Evolutionary conservation across 2,888 invertebrate genomes (phyloP).

Genomic region (Fragum sueziense): DNA sequence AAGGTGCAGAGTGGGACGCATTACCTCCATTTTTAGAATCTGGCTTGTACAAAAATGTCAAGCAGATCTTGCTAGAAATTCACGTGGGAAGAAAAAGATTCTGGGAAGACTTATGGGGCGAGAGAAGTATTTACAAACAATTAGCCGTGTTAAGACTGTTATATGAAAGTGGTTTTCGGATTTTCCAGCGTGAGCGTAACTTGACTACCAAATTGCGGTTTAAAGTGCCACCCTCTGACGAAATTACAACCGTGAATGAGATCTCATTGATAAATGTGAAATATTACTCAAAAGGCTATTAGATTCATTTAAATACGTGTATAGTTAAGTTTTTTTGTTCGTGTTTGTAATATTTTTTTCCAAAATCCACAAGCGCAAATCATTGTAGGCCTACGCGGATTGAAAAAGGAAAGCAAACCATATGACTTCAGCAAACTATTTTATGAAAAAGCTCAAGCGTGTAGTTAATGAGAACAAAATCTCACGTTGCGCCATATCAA

Average conservation of each 20-base stretch:
- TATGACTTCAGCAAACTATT: too few species aligned
- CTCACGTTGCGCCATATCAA: too few species aligned
- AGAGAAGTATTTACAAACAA: neutral
- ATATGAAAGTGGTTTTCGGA: conserved; percentile 49
- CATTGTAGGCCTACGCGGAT: too few species aligned
- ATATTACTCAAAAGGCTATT: too few species aligned
- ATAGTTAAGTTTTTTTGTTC: too few species aligned
- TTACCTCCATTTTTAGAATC: conserved; percentile 48
- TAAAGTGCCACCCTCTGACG: conserved; percentile 25
- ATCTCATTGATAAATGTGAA: conserved; percentile 40
- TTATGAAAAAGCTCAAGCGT: too few species aligned
- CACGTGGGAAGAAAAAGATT: conserved; percentile 24
- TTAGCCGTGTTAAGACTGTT: conserved; percentile 36
- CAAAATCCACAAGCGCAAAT: too few species aligned
- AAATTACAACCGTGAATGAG: conserved; percentile 47
- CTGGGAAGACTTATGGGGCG: conserved; percentile 34
- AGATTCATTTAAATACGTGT: too few species aligned
- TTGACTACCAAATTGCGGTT: neutral
- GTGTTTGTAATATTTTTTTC: too few species aligned
- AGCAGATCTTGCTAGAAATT: conserved; percentile 54
- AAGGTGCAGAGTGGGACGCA: conserved; percentile 53
- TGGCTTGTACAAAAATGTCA: conserved; percentile 42
- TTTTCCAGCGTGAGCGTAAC: conserved; percentile 52
- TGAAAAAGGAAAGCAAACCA: too few species aligned
- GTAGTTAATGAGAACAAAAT: too few species aligned